These are phyloP conservation scores for Acanthochromis polyacanthus DNA, from an alignment of 2,113 vertebrate species.

Conservation along the genomic window DNA sequence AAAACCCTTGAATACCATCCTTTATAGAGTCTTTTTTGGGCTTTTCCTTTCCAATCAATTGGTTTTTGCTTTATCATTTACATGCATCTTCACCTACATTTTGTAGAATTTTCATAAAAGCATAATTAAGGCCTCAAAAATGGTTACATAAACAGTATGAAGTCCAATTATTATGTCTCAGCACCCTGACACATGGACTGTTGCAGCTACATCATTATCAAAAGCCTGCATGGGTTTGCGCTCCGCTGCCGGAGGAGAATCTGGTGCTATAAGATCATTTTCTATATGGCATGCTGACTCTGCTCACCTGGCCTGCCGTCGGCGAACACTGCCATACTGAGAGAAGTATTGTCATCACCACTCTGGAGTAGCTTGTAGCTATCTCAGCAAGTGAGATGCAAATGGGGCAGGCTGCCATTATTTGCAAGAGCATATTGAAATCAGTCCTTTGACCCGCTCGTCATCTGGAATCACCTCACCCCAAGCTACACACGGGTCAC, in stretches of 20 bases:
- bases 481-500: neutral
- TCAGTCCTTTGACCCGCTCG: neutral
- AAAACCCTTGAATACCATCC: too few relatives aligned
- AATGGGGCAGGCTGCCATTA: neutral
- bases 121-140: neutral
- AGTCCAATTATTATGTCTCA: neutral
- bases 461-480: neutral
- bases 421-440: neutral
- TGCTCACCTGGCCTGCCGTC: neutral
- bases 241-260: neutral
- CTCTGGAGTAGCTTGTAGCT: conserved; percentile 8
- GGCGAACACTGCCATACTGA: neutral
- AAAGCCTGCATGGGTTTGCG: neutral
- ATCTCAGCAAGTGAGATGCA: conserved; percentile 8
- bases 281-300: conserved; percentile 16
- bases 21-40: too few relatives aligned
- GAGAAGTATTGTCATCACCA: conserved; percentile 6
- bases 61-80: too few relatives aligned
- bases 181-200: neutral
- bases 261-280: conserved; percentile 9
- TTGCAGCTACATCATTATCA: conserved; percentile 1
- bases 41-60: too few relatives aligned
- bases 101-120: neutral
- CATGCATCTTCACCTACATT: neutral
- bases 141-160: neutral